phyloP scores from a whole-genome alignment of 2,113 vertebrate species.

The rat (Rattus norvegicus) region GRCr8 NC_086020.1:60306001-60306500 shows the following conservation, averaged over 20 bases:
- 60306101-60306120: not conserved
- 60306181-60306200: not conserved
- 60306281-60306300: not conserved
- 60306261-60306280: not conserved
- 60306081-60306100: not conserved
- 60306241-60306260: not conserved
- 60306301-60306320: not conserved
- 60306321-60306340: not conserved
- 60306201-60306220: not conserved
- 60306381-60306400: not conserved
- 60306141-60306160: not conserved
- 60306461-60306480: not conserved
- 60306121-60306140: not conserved
- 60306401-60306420: not conserved
- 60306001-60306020: not conserved
- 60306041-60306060: not conserved
- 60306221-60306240: not conserved
- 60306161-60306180: not conserved
- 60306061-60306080: not conserved
- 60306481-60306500: not conserved
- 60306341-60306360: not conserved
- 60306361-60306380: not conserved
- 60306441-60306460: not conserved
- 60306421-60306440: not conserved
- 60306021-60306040: not conserved